Conservation (phyloP, 2,113 vertebrate genomes). For the Mastomys coucha region DNA sequence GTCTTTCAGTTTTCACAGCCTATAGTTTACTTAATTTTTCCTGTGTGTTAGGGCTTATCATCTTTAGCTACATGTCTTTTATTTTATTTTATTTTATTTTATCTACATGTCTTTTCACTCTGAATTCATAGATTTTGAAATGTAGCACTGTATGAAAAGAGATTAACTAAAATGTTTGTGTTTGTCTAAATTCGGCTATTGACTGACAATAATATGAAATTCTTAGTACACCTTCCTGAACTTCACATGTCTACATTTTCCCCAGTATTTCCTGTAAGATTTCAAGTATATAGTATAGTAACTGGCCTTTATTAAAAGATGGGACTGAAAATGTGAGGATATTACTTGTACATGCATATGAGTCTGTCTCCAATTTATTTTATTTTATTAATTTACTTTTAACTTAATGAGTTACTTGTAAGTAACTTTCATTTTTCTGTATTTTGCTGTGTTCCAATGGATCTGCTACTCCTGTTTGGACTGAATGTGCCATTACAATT, state of each 20-base stretch:
- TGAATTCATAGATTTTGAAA: conserved; percentile 51
- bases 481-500: conserved; percentile 38
- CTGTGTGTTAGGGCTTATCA: not conserved
- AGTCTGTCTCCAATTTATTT: not conserved
- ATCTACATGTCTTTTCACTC: conserved; percentile 38
- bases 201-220: conserved; percentile 1
- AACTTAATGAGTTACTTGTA: conserved; percentile 84
- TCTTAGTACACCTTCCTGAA: conserved; percentile 26
- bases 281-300: not conserved
- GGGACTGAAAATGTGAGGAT: not conserved
- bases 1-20: conserved; percentile 32
- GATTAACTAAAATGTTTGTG: conserved; percentile 50
- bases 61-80: conserved; percentile 17
- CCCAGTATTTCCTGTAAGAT: conserved; percentile 26
- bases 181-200: conserved; percentile 24
- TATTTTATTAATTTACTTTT: conserved; percentile 57
- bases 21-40: not conserved
- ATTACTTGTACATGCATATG: not conserved
- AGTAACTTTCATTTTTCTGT: conserved; percentile 85
- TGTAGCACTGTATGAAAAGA: not conserved
- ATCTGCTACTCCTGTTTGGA: conserved; percentile 73
- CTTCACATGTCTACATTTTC: conserved; percentile 32
- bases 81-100: too few species aligned
- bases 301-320: conserved; percentile 27
- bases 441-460: conserved; percentile 74